Evolutionary conservation across 2,888 invertebrate species (phyloP), one percentile per base, ranked within the genome.

Genomic region (Limnephilus marmoratus): DNA sequence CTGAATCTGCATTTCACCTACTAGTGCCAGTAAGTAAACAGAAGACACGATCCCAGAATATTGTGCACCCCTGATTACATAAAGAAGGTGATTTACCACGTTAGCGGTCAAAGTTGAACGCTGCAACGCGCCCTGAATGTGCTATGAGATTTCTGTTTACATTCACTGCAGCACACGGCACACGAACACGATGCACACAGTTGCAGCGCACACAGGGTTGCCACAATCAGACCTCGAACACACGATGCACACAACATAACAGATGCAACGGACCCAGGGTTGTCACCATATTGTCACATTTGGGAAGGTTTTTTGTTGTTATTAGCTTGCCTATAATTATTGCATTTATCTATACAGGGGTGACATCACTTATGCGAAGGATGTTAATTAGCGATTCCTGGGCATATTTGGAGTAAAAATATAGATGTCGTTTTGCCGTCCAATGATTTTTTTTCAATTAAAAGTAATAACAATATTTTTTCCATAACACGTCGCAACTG

Each of bases 11-110:
- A 68, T 68, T 68, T 24, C 9, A 68, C 24, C 68, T 68, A 9
- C 7, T 68, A 9, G 24, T 68, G 2, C 24, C 9, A 9, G 24
- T 68, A 68, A 7, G 68, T 68, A 68, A 68, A 68, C 34, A 83
- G 83, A 83, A 83, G 24, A 83, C 9, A 83, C 83, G 83, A 83
- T 83, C 41, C 83, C 83, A 24, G 83, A 83, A 83, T 83, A 83
- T 83, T 83, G 83, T 37, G 83, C 41, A 18, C n/a, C 37, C 11
- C 41, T 83, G 82, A 83, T 83, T 83, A 24, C 37, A 11, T 83
- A 68, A 83, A 83, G 83, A 24, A 83, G 83, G 83, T 83, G 83
- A 34, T 68, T 68, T 68, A 68, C 68, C 68, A n/a, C 68, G n/a
- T 68, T 68, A 68, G 68, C n/a, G 68, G 68, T 68, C 68, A 68